These are phyloP conservation scores for Tragopan temminckii DNA, from an alignment of 2,797 vertebrate genomes.

Conservation along the genomic window DNA sequence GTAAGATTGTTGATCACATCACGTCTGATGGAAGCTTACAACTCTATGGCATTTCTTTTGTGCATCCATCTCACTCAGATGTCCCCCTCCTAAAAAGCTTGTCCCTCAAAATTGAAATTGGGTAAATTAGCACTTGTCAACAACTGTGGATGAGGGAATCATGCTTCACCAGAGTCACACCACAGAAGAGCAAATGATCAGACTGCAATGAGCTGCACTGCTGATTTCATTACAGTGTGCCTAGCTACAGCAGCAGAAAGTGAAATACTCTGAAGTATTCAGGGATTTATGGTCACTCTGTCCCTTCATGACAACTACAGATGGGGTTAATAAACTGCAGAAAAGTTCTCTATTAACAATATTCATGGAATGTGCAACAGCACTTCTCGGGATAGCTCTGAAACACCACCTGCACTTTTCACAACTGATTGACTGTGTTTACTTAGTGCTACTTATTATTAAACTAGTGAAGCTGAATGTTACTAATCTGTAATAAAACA, in stretches of 20 bases:
- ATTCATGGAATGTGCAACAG: not conserved
- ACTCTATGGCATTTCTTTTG: constrained; percentile 61
- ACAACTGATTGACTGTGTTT: not conserved
- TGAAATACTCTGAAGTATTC: not conserved
- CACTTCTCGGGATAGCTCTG: not conserved
- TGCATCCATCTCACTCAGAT: constrained; percentile 37
- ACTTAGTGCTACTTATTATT: not conserved
- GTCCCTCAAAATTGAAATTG: constrained; percentile 44
- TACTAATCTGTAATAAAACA: not conserved
- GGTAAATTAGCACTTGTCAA: constrained; percentile 44
- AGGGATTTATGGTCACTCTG: not conserved
- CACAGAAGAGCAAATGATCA: constrained; percentile 58
- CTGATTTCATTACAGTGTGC: not conserved
- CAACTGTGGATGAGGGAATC: constrained; percentile 67
- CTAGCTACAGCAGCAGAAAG: not conserved
- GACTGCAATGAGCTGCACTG: not conserved
- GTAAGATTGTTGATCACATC: not conserved
- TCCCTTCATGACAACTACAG: not conserved
- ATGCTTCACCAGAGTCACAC: constrained; percentile 41
- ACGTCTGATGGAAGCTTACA: constrained; percentile 45
- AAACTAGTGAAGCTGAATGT: not conserved
- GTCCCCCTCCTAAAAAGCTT: constrained; percentile 20
- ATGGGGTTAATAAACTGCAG: not conserved
- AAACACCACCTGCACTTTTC: not conserved
- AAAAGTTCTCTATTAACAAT: not conserved